Base-by-base conservation (phyloP, 2,888 invertebrate species). In the Diarsia rubi region DNA sequence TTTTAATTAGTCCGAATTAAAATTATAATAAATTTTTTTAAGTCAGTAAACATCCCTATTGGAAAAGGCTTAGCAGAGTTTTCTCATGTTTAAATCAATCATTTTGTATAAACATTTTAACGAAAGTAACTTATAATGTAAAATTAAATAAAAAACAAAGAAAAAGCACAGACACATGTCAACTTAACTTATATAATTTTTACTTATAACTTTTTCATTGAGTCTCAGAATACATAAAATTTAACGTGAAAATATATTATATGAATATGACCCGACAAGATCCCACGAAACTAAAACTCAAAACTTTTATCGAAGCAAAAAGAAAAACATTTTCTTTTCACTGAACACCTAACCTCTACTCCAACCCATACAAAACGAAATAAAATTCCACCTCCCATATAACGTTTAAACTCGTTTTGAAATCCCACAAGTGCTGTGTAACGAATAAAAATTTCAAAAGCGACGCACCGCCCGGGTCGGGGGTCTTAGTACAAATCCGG, bases 371-470 rank as follows among this genome's bases (percentile, higher is more conserved):
- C 57, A 67, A 77, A 69, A 59, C 24, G 24, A 69, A 78, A 82
- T 78, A 78, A 78, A 81, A 65, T 78, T 54, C 31, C 19, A 2
- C 44, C 27, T 65, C 24, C 42, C 78, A 69, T 82, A 82, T 74
- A 82, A 82, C 86, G 83, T 86, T 88, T 87, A 85, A 86, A 88
- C 77, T 82, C 79, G 65, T 74, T 84, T 75, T 82, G 82, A 84
- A 88, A 84, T 81, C 88, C 85, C 86, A 79, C 79, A 78, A 85
- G 79, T 73, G 64, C 82, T 72, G 78, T 87, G 87, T 83, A 77
- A 78, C 68, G 87, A 89, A 90, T 90, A 89, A 90, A 90, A 90
- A 86, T 85, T 81, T 83, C 74, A 83, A 76, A 74, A 66, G 67
- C 70, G 69, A 83, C 83, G 82, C 82, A 79, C 68, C 60, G 64